phyloP scores from a whole-genome alignment of 30 jellyfish, hydroid and myxozoan species.

The Hydra vulgaris region DNA sequence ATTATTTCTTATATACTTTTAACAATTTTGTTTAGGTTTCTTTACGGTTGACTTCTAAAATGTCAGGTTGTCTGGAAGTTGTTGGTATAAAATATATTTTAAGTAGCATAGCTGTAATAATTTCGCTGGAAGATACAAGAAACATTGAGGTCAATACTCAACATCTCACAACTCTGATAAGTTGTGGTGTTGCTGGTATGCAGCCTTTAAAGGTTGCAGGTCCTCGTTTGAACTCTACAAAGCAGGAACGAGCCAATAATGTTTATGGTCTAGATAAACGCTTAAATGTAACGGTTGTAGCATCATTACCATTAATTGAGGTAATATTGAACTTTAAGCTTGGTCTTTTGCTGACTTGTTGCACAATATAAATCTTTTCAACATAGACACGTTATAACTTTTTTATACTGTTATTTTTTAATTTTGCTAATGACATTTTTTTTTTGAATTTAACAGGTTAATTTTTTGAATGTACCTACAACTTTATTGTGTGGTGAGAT shows the following conservation, averaged over 20 bases:
- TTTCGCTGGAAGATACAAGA: slow-evolving; percentile 60
- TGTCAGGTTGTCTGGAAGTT: slow-evolving; percentile 42
- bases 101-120: slow-evolving; percentile 60
- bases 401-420: no score
- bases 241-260: slow-evolving; percentile 41
- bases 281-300: slow-evolving; percentile 43
- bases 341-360: background rate
- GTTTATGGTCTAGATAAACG: slow-evolving; percentile 52
- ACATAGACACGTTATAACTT: no score
- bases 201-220: slow-evolving; percentile 54
- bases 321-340: slow-evolving; percentile 29
- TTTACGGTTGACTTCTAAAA: slow-evolving; percentile 25
- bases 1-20: no score
- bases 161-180: slow-evolving; percentile 39
- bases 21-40: slow-evolving; percentile 33
- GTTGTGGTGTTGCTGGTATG: slow-evolving; percentile 60
- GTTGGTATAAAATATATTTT: slow-evolving; percentile 55
- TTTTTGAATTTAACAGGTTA: slow-evolving; percentile 44
- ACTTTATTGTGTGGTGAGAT: slow-evolving; percentile 89
- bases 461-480: slow-evolving; percentile 63
- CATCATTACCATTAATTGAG: slow-evolving; percentile 73
- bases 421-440: no score
- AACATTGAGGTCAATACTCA: slow-evolving; percentile 44
- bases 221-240: slow-evolving; percentile 55
- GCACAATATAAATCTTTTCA: no score